These are phyloP conservation scores for Riptortus pedestris DNA, from an alignment of 1,140 invertebrate species.

Conservation along the genomic window DNA sequence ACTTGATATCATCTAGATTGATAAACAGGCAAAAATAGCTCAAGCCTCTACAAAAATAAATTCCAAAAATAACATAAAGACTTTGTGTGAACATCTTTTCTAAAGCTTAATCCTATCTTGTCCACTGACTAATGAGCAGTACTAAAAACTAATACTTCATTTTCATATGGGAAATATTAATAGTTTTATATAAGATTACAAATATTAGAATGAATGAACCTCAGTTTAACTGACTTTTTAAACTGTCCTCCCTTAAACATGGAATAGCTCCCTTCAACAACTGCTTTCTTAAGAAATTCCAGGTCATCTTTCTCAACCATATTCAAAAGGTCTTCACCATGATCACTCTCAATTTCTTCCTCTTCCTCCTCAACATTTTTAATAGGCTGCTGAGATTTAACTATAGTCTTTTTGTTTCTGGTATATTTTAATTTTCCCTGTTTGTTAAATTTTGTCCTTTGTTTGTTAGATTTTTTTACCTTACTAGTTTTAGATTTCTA, in stretches of 20 bases:
- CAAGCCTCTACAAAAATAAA: too few species aligned
- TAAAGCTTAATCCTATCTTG: too few species aligned
- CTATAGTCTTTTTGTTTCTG: slow-evolving; percentile 36
- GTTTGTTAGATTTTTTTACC: slow-evolving; percentile 51
- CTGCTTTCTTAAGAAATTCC: slow-evolving; percentile 46
- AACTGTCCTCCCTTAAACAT: slow-evolving; percentile 37
- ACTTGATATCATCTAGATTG: too few species aligned
- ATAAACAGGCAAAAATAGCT: too few species aligned
- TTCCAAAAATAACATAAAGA: too few species aligned
- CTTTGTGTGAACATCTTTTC: too few species aligned
- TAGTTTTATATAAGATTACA: too few species aligned
- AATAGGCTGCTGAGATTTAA: slow-evolving; percentile 33
- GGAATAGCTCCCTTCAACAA: slow-evolving; percentile 41
- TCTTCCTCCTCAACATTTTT: slow-evolving; percentile 36
- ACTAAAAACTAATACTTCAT: too few species aligned
- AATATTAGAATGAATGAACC: too few species aligned
- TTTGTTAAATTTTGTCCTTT: slow-evolving; percentile 47
- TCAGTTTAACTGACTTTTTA: slow-evolving; percentile 28
- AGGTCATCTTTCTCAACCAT: slow-evolving; percentile 54
- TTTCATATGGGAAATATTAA: too few species aligned
- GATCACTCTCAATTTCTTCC: slow-evolving; percentile 40
- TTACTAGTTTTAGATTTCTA: slow-evolving; percentile 28
- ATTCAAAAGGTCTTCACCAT: slow-evolving; percentile 50
- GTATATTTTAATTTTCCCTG: slow-evolving; percentile 49
- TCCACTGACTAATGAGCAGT: too few species aligned